Conservation (phyloP, 2,888 invertebrate genomes). For the Falcaria lacertinaria region DNA sequence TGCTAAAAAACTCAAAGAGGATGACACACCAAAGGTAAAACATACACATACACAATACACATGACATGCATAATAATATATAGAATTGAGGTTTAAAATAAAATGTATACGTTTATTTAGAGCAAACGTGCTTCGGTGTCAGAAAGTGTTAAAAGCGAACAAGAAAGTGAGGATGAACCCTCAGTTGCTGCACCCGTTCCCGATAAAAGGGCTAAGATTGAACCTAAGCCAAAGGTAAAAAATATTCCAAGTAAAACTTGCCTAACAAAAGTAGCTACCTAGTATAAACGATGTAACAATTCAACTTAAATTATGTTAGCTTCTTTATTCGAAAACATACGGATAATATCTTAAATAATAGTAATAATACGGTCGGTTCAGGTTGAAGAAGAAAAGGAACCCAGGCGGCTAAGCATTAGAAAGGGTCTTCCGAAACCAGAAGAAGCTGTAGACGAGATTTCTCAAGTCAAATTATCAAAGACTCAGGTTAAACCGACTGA, state of each 20-base stretch:
- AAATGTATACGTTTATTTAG: conserved; percentile 33
- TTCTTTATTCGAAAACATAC: too few species aligned
- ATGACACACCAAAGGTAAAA: conserved; percentile 69
- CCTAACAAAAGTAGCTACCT: too few species aligned
- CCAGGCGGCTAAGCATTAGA: conserved; percentile 60
- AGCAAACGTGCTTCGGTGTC: conserved; percentile 66
- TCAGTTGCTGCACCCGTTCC: conserved; percentile 53
- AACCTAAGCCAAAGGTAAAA: conserved; percentile 51
- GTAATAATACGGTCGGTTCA: conserved; percentile 16
- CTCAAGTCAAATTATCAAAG: conserved; percentile 64
- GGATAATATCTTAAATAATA: too few species aligned
- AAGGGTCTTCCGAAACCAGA: conserved; percentile 63
- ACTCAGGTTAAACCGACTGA: conserved; percentile 56
- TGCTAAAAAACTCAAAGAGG: conserved; percentile 72
- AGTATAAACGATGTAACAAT: too few species aligned
- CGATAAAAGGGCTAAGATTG: conserved; percentile 60
- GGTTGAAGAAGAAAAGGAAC: conserved; percentile 60
- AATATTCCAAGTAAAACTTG: neutral
- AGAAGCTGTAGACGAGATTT: conserved; percentile 66
- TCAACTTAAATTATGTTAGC: too few species aligned
- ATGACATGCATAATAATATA: conserved; percentile 1
- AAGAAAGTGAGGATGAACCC: conserved; percentile 64
- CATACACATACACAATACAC: conserved; percentile 31
- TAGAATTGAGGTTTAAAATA: conserved; percentile 1
- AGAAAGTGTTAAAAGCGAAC: conserved; percentile 65